Base-by-base conservation (phyloP, 2,797 vertebrate species). In the Furcifer pardalis region DNA sequence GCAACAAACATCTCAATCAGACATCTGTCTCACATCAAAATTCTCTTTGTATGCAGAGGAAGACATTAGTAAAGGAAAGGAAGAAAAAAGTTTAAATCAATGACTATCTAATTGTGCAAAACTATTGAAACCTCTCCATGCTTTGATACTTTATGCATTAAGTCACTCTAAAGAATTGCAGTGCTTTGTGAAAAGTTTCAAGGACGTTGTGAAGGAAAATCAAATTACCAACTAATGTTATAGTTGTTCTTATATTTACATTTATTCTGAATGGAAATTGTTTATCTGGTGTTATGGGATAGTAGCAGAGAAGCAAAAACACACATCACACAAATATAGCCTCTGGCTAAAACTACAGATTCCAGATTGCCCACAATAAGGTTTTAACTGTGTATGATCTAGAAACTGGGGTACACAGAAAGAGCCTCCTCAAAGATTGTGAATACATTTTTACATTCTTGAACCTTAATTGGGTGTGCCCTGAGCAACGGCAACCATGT, bases 221-320 rank as follows among this genome's bases (percentile, higher is more conserved):
- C 94, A 93, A 94, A 94, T 93, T 95, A 93, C 91, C 46, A 82
- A 93, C 76, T 85, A 92, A 90, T 80, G 86, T 90, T 94, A 86
- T 40, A 89, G 69, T 81, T 93, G 77, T 87, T 92, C 81, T 92
- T 93, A 90, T 94, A 95, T 95, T 96, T 95, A 94, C 84, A 94
- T 96, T 94, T 93, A 91, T 95, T 89, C 91, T 87, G 77, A 89
- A 92, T 92, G 86, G 89, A 92, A 62, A 83, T 91, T 91, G 92
- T 93, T 94, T 93, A 89, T 60, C 89, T 72, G 49, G 40, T 59
- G 76, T 3, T 37, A 63, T 81, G 42, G 56, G 63, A 77, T 7
- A n/a, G 44, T 59, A 73, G 19, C 4, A 44, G 19, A 8, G 90
- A 86, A 90, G 63, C 17, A 91, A 83, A 94, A 82, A 15, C 75